Base-by-base conservation (phyloP, 2,888 invertebrate genomes). In the Euclidia mi region DNA sequence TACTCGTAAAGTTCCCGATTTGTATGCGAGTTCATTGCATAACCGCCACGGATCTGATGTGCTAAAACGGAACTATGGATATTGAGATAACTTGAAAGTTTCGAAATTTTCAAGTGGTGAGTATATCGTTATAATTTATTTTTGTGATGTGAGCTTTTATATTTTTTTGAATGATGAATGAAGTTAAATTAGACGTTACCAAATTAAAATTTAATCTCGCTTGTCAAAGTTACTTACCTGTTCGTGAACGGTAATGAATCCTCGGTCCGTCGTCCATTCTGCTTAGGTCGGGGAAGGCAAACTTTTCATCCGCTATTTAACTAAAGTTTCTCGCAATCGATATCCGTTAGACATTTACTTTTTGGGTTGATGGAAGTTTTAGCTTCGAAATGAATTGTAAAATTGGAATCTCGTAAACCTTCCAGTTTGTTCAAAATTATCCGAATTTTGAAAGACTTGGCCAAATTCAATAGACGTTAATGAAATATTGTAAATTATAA, bases 51-150 rank as follows among this genome's bases (percentile, higher is more conserved):
- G 84, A 86, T 82, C 82, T 79, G 62, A 72, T 79, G 80, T 86
- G 86, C 71, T 63, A 40, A 57, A 52, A 76, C 70, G 68, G 76
- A 85, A 82, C 67, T 84, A 88, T 89, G 90, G 86, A 85, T 77
- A 79, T 82, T 82, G 75, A 81, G 65, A 82, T 78, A 60, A 85
- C 82, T 76, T 86, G 75, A 87, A 83, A 82, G 70, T 82, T 78
- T 77, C 28, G 56, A 57, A 72, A 64, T 75, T 68, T 73, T 64
- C 65, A 68, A 77, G 60, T 77, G 84, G 90, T 90, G 75, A 89
- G 90, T 87, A 11, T 20, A 37, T 32, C 45, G 29, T 4, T 37
- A 15, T 18, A n/a, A 37, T 37, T 35, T 35, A 9, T 17, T 29
- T 2, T 3, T 14, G 20, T 34, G 32, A 34, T 48, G 38, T 43